Evolutionary conservation across 2,797 vertebrate genomes (phyloP).

Genomic region (Phyllotis vaccarum): DNA sequence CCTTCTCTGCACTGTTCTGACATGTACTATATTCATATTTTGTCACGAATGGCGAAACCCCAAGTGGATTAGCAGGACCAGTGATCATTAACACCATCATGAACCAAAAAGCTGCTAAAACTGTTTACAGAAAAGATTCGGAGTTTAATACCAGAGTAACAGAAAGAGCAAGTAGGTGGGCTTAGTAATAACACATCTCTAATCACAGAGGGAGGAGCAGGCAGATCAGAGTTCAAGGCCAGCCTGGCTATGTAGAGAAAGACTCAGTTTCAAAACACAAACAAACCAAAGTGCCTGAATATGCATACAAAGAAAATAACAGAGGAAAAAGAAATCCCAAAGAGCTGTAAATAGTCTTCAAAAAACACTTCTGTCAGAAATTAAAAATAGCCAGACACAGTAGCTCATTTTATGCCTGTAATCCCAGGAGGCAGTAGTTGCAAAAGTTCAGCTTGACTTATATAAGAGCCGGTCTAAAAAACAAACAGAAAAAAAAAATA

Average conservation of each 20-base stretch:
- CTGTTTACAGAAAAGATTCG: background rate
- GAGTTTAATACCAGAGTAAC: background rate
- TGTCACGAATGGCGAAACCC: slow-evolving; percentile 32
- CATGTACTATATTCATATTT: background rate
- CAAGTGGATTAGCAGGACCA: slow-evolving; percentile 24
- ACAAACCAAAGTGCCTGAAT: background rate
- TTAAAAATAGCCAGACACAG: background rate
- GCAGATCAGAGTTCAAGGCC: background rate
- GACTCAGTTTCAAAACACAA: background rate
- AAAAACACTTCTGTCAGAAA: background rate
- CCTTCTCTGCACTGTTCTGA: slow-evolving; percentile 15
- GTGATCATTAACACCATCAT: slow-evolving; percentile 15
- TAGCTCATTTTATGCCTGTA: background rate
- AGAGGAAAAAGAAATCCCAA: background rate
- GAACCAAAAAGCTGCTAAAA: slow-evolving; percentile 32
- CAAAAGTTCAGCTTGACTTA: background rate
- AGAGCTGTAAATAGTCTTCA: background rate
- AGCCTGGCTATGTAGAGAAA: background rate
- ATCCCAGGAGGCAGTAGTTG: background rate
- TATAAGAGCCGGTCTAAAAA: background rate
- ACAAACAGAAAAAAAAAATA: background rate
- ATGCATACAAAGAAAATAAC: background rate
- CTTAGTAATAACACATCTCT: background rate
- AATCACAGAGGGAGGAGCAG: background rate
- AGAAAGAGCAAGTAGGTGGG: background rate